Base-by-base conservation (phyloP, 1,140 invertebrate genomes). In the Caligus rogercresseyi region DNA sequence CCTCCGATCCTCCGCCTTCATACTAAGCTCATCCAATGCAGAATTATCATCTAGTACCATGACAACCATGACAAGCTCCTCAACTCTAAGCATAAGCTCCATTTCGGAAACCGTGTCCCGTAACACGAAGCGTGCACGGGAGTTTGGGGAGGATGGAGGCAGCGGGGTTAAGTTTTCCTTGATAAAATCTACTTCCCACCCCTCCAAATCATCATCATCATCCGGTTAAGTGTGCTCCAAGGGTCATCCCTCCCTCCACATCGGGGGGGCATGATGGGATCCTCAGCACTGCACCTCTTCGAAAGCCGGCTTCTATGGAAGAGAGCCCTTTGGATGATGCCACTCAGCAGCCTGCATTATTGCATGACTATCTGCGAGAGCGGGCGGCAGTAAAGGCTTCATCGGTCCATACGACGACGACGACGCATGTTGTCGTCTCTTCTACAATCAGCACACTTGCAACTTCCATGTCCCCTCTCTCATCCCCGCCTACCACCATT, bases 191-290 rank as follows among this genome's bases (percentile, higher is more conserved):
- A 43, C 31, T 43, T 43, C n/a, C 31, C 31, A 43, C 31, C 31
- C n/a, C 7, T 43, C n/a, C n/a, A n/a, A n/a, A 25, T 20, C 60
- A 31, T 3, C 51, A 62, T 19, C 52, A 53, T 21, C 43, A 51
- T 31, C 25, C n/a, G n/a, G n/a, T n/a, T n/a, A n/a, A n/a, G n/a
- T 16, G 15, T 2, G 16, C 24, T 18, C 52, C 20, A 54, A 13
- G 26, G 16, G 25, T 56, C 19, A 54, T 53, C 20, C 43, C 57
- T 25, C 54, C 65, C 16, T 74, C 24, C 72, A 74, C 11, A 74
- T 78, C 25, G 76, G 78, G 11, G 77, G 80, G 52, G 71, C 71
- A n/a, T n/a, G n/a, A n/a, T n/a, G n/a, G n/a, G n/a, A n/a, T n/a
- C n/a, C n/a, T n/a, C n/a, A n/a, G n/a, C n/a, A n/a, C n/a, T n/a